Conservation (phyloP, 2,888 invertebrate genomes). For the Troides aeacus region DNA sequence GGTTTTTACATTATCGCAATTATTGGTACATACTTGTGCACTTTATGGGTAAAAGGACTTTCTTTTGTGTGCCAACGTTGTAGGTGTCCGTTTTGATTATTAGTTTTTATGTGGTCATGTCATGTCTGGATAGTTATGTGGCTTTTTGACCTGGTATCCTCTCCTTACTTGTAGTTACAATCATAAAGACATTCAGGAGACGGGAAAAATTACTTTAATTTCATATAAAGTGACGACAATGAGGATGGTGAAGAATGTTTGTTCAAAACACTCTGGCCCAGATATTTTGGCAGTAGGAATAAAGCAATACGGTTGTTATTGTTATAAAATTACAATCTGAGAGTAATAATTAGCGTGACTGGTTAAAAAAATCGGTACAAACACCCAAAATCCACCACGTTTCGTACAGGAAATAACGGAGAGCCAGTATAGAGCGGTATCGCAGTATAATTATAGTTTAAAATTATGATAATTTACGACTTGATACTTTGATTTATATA, state of each 20-base stretch:
- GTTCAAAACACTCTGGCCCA: too few species aligned
- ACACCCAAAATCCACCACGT: too few species aligned
- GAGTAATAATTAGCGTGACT: too few species aligned
- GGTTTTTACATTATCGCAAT: not conserved
- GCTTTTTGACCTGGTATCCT: not conserved
- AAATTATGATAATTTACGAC: not conserved
- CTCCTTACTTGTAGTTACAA: not conserved
- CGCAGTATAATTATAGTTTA: not conserved
- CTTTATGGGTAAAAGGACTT: constrained; percentile 27
- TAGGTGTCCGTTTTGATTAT: constrained; percentile 29
- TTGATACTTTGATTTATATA: constrained; percentile 2
- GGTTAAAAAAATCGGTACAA: too few species aligned
- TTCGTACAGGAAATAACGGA: too few species aligned
- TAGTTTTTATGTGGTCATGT: constrained; percentile 23
- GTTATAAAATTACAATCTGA: too few species aligned
- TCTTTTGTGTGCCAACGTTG: constrained; percentile 22
- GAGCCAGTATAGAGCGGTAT: not conserved
- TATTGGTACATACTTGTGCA: constrained; percentile 24
- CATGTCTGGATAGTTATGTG: constrained; percentile 2
- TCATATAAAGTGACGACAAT: too few species aligned
- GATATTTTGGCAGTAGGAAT: too few species aligned
- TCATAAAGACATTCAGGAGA: too few species aligned
- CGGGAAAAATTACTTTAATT: too few species aligned
- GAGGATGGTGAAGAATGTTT: too few species aligned
- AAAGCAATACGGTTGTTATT: too few species aligned